phyloP scores from a whole-genome alignment of 1,140 invertebrate genomes.

The Trichonephila inaurata region DNA sequence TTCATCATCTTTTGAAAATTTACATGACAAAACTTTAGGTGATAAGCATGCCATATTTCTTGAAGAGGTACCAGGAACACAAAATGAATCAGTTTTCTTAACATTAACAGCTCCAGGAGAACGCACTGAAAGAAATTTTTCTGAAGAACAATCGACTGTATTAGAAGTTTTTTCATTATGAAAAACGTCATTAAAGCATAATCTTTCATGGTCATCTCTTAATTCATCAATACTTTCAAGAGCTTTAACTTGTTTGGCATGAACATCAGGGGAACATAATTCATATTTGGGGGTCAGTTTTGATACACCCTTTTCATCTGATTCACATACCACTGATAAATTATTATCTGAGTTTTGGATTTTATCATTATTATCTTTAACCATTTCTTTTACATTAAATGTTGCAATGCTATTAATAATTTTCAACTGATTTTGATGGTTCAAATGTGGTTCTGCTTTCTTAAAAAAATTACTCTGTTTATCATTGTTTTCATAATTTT shows the following conservation, averaged over 20 bases:
- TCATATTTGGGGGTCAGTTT: background rate
- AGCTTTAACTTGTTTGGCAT: background rate
- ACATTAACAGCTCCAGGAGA: background rate
- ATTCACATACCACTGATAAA: background rate
- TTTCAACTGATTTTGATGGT: background rate
- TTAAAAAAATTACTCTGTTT: background rate
- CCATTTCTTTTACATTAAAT: background rate
- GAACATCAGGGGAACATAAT: background rate
- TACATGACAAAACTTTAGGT: background rate
- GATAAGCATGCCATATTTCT: background rate
- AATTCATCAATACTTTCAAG: background rate
- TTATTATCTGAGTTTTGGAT: background rate
- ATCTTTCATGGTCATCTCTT: background rate
- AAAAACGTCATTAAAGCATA: background rate
- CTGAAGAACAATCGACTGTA: background rate
- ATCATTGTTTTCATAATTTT: background rate
- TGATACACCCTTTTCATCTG: background rate
- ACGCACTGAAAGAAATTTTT: background rate
- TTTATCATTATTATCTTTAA: background rate
- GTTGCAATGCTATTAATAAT: background rate
- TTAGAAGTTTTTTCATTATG: background rate
- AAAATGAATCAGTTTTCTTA: background rate
- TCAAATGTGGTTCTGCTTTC: background rate
- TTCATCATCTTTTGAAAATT: background rate
- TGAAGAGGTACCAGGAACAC: background rate